These are phyloP conservation scores for Andrena marginata DNA, from an alignment of 2,888 invertebrate species.

Conservation along the genomic window DNA sequence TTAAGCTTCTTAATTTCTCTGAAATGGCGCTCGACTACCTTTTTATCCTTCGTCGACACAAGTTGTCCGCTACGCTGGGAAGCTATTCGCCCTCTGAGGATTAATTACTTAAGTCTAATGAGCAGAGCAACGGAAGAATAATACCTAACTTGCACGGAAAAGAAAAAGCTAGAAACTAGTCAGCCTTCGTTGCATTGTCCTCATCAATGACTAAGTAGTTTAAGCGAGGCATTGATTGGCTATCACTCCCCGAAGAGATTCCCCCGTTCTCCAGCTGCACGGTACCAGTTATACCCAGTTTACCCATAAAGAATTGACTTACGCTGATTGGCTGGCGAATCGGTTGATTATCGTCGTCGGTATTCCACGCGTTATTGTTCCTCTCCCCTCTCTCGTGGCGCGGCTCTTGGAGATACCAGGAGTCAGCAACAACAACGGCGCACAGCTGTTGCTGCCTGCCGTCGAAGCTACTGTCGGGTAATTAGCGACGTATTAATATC, in stretches of 20 bases:
- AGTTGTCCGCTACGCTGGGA: too few species aligned
- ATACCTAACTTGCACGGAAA: too few species aligned
- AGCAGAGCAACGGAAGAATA: too few species aligned
- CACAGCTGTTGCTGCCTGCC: slow-evolving; percentile 42
- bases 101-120: too few species aligned
- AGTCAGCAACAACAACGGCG: slow-evolving; percentile 32
- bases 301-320: slow-evolving; percentile 57
- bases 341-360: slow-evolving; percentile 41
- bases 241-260: slow-evolving; percentile 17
- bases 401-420: slow-evolving; percentile 3
- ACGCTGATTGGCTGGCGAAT: slow-evolving; percentile 55
- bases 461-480: slow-evolving; percentile 50
- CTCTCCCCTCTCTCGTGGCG: background rate
- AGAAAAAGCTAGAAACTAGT: background rate
- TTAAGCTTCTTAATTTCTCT: too few species aligned
- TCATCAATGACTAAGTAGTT: slow-evolving; percentile 8
- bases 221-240: slow-evolving; percentile 32
- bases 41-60: too few species aligned
- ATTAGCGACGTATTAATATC: slow-evolving; percentile 63
- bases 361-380: slow-evolving; percentile 51
- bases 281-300: slow-evolving; percentile 21
- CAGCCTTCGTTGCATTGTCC: background rate
- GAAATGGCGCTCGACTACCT: too few species aligned
- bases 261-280: slow-evolving; percentile 34
- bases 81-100: too few species aligned